Base-by-base conservation (phyloP, 37 sponge, comb jelly and placozoan species). In the Beroe forskalii region DNA sequence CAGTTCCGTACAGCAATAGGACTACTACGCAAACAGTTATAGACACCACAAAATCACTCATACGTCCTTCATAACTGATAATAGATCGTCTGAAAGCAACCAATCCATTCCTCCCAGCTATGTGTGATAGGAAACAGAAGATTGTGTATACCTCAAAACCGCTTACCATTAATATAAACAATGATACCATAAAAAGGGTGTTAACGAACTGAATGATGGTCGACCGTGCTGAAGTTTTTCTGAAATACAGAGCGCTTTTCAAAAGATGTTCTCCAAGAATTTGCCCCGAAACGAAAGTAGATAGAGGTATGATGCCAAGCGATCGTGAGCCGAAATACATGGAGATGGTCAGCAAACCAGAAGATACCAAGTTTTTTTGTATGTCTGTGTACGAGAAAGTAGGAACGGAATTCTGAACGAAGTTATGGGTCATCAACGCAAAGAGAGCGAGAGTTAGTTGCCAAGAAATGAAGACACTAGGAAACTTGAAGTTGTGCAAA, bases 401-500 rank as follows among this genome's bases (percentile, higher is more conserved):
- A 8, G 35, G 22, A n/a, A 44, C 44, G 40, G 28, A 25, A n/a
- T 44, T 32, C 1, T 37, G 17, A 32, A 43, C 20, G 28, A 80
- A 2, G 12, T 12, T 48, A 12, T 48, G 55, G 6, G 12, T 48
- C 8, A 80, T 80, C 8, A 80, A n/a, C 14, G 40, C 86, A 1
- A 44, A 24, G 55, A 80, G 44, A 27, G 86, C 86, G 35, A 80
- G 20, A 0, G 55, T 33, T 23, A 80, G 44, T 24, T 80, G 86
- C 86, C 86, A 80, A 23, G 86, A 80, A 19, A 80, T 32, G 86
- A 80, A 80, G 2, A 80, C 27, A 44, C 86, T 80, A 14, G 86
- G 86, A 42, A 80, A 80, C 30, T 38, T 80, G 48, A 80, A 80
- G n/a, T 44, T 44, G 55, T 80, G 86, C 1, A 44, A 48, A 43